These are phyloP conservation scores for Anaspis maculata DNA, from an alignment of 2,888 invertebrate species.

Conservation along the genomic window DNA sequence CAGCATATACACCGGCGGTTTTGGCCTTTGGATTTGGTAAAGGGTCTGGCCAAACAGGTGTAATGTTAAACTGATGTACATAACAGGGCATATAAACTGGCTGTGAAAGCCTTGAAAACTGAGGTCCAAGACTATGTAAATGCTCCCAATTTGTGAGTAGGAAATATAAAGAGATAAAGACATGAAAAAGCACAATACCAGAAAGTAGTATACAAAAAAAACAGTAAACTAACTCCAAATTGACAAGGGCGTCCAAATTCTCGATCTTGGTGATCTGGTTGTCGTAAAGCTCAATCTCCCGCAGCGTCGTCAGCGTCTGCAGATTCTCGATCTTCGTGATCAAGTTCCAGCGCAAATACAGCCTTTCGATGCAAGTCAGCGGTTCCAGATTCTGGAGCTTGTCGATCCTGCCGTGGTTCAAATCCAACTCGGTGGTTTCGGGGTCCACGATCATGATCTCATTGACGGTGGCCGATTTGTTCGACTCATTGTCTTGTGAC, in stretches of 20 bases:
- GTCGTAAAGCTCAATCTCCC: conserved; percentile 91
- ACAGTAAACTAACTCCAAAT: conserved; percentile 66
- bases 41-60: too few relatives aligned
- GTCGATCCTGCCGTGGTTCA: conserved; percentile 81
- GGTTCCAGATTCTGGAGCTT: conserved; percentile 79
- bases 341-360: conserved; percentile 90
- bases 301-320: conserved; percentile 62
- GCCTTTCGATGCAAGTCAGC: conserved; percentile 62
- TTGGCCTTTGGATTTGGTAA: too few relatives aligned
- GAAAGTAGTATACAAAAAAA: too few relatives aligned
- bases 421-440: conserved; percentile 65
- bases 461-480: conserved; percentile 41
- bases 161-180: too few relatives aligned
- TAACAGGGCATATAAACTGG: too few relatives aligned
- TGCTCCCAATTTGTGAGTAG: too few relatives aligned
- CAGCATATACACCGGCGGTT: too few relatives aligned
- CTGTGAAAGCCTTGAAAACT: too few relatives aligned
- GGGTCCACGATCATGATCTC: conserved; percentile 60
- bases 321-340: conserved; percentile 92
- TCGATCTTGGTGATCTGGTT: conserved; percentile 92
- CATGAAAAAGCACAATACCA: too few relatives aligned
- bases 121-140: too few relatives aligned
- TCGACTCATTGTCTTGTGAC: too few relatives aligned
- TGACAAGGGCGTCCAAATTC: conserved; percentile 77
- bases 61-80: too few relatives aligned